phyloP scores from a whole-genome alignment of 2,797 vertebrate species.

The Simalia tracyae region DNA sequence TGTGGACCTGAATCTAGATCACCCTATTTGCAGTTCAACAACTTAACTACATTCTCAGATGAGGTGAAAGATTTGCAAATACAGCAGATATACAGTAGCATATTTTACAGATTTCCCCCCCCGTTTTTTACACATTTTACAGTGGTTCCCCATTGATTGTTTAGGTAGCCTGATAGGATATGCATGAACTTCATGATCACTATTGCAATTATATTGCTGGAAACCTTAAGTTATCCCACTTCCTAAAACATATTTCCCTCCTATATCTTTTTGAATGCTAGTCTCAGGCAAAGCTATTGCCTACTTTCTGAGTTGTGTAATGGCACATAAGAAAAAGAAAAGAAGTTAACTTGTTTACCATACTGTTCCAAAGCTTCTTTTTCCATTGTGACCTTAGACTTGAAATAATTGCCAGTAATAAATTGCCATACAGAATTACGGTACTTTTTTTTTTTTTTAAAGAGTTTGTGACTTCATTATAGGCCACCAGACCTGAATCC shows the following conservation, averaged over 20 bases:
- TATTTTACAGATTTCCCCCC: neutral
- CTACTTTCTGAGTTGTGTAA: neutral
- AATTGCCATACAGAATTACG: neutral
- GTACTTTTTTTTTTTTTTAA: neutral
- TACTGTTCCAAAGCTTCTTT: conserved; percentile 1
- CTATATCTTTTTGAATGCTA: neutral
- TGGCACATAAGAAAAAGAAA: conserved; percentile 7
- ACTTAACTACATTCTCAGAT: neutral
- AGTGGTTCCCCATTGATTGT: neutral
- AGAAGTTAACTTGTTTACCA: conserved; percentile 2
- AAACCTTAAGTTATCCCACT: neutral
- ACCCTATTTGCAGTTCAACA: neutral
- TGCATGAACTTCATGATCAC: neutral
- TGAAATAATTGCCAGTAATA: conserved; percentile 23
- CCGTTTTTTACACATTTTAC: no score
- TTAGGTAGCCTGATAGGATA: neutral
- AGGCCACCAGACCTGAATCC: neutral
- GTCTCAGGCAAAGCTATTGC: neutral
- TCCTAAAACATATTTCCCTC: neutral
- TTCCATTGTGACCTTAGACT: neutral
- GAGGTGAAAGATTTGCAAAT: neutral
- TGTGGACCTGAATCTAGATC: neutral
- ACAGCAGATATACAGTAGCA: neutral
- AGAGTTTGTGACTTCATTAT: neutral
- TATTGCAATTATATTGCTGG: neutral